Conservation (phyloP, 2,113 vertebrate species). For the Elgaria multicarinata region DNA sequence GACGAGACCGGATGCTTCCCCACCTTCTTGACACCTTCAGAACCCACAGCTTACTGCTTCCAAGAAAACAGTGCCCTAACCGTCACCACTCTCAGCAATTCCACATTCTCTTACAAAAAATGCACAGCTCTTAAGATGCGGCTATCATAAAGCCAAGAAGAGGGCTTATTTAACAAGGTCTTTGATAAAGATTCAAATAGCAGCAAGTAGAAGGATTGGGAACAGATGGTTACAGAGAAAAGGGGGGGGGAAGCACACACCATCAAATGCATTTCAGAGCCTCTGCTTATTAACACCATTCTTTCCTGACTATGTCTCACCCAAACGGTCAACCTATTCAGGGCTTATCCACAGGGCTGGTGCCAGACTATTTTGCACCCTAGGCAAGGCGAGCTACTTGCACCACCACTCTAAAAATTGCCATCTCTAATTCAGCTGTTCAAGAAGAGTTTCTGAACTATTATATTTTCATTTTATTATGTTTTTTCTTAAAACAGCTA, state of each 20-base stretch:
- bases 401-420: no score
- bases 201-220: slow-evolving; percentile 15
- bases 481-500: no score
- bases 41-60: slow-evolving; percentile 11
- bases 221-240: slow-evolving; percentile 32
- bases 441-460: no score
- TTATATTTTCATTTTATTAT: no score
- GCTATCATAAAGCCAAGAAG: slow-evolving; percentile 17
- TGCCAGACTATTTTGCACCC: no score
- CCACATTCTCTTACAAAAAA: not conserved
- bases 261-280: slow-evolving; percentile 7
- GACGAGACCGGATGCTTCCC: not conserved
- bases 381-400: no score
- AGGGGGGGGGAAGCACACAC: not conserved
- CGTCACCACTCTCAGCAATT: not conserved
- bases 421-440: no score
- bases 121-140: not conserved
- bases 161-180: slow-evolving; percentile 36
- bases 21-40: not conserved
- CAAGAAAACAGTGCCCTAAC: slow-evolving; percentile 8
- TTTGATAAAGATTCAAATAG: slow-evolving; percentile 32
- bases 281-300: slow-evolving; percentile 23
- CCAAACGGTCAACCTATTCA: slow-evolving; percentile 15
- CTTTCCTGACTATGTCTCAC: slow-evolving; percentile 30
- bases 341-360: slow-evolving; percentile 13